Conservation (phyloP, 2,113 vertebrate species). For the Hippocampus zosterae region DNA sequence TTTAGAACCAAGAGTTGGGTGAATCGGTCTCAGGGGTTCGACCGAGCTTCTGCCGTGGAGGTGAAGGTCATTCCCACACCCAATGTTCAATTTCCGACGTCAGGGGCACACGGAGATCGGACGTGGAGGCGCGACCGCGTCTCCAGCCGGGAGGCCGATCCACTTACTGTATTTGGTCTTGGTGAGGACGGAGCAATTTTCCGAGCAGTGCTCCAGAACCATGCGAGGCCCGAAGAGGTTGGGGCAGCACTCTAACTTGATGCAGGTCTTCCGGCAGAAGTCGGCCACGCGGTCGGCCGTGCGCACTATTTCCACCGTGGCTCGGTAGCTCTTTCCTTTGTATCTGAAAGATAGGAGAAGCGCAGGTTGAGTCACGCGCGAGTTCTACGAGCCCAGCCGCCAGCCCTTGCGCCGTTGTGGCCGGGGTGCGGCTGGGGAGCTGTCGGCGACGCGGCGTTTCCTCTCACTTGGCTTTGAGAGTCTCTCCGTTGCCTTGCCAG, state of each 20-base stretch:
- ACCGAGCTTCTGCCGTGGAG: no score
- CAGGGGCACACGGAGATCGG: not conserved
- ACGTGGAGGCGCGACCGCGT: not conserved
- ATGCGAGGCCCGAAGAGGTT: constrained; percentile 93
- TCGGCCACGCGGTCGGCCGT: constrained; percentile 91
- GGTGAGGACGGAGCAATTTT: constrained; percentile 96
- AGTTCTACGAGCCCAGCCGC: constrained; percentile 29
- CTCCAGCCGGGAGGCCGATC: not conserved
- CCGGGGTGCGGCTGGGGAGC: not conserved
- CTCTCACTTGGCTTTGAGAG: constrained; percentile 95
- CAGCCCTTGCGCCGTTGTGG: constrained; percentile 27
- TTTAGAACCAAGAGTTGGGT: no score
- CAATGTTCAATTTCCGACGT: no score
- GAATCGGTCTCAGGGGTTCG: no score
- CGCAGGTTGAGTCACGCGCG: constrained; percentile 8
- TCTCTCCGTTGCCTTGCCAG: constrained; percentile 92
- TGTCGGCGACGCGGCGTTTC: constrained; percentile 32
- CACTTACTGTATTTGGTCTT: constrained; percentile 98
- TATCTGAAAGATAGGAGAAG: constrained; percentile 71
- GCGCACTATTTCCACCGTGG: constrained; percentile 92
- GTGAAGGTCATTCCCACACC: no score
- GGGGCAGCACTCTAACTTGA: constrained; percentile 94
- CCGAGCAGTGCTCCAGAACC: constrained; percentile 93
- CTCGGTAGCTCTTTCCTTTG: constrained; percentile 96
- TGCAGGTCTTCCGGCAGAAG: constrained; percentile 94